These are phyloP conservation scores for Drosophila nebulosa DNA, from an alignment of 1,140 invertebrate genomes.

Conservation along the genomic window DNA sequence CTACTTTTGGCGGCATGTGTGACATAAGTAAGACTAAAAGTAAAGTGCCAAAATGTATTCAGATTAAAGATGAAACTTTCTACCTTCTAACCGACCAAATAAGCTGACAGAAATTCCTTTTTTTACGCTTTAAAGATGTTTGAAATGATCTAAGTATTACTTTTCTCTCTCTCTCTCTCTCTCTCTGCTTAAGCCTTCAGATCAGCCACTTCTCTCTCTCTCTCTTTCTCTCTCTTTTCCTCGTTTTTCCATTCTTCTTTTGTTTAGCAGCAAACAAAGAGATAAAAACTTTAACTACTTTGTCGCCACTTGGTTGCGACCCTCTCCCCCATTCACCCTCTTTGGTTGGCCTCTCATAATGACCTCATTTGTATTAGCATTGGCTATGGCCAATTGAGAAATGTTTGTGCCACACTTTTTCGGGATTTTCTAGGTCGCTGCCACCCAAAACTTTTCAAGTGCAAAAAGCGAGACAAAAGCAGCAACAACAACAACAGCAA, in stretches of 20 bases:
- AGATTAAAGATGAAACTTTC: slow-evolving; percentile 17
- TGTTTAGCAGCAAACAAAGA: slow-evolving; percentile 35
- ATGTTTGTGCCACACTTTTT: slow-evolving; percentile 28
- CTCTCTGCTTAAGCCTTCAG: too few relatives aligned
- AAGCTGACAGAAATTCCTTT: too few relatives aligned
- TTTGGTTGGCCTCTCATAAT: slow-evolving; percentile 37
- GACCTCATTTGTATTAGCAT: slow-evolving; percentile 77
- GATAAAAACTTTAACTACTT: slow-evolving; percentile 76
- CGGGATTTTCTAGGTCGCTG: slow-evolving; percentile 62
- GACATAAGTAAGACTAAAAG: slow-evolving; percentile 73
- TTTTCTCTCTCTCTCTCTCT: too few relatives aligned
- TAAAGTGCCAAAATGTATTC: slow-evolving; percentile 44
- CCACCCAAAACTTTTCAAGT: slow-evolving; percentile 53
- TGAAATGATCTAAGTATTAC: too few relatives aligned
- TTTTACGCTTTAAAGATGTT: too few relatives aligned
- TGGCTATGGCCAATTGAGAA: slow-evolving; percentile 51
- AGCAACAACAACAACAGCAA: slow-evolving; percentile 1
- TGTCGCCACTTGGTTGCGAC: slow-evolving; percentile 62
- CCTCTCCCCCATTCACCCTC: background rate
- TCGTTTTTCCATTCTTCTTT: background rate
- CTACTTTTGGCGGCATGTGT: slow-evolving; percentile 33
- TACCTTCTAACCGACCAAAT: background rate
- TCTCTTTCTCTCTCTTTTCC: too few relatives aligned
- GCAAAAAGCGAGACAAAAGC: slow-evolving; percentile 14
- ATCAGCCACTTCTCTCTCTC: too few relatives aligned